phyloP scores from a whole-genome alignment of 1,140 invertebrate genomes.

The Drosophila chauvacae region DNA sequence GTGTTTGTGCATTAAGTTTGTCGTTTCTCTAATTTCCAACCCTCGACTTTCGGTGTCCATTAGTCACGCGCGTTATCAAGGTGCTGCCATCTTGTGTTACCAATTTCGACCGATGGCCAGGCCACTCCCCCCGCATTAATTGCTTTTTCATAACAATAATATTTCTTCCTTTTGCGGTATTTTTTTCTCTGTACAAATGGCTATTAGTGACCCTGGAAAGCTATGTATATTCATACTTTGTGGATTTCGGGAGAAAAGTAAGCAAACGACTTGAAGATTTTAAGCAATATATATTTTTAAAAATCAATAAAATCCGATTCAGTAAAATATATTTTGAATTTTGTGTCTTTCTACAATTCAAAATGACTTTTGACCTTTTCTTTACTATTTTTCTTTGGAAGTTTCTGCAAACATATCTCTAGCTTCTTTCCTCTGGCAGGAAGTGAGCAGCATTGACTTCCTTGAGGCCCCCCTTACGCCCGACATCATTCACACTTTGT shows the following conservation, averaged over 20 bases:
- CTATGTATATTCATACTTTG: neutral
- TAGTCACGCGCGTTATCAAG: slow-evolving; percentile 75
- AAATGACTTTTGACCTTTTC: neutral
- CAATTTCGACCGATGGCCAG: slow-evolving; percentile 61
- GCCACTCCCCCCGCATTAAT: slow-evolving; percentile 51
- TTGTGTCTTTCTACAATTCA: neutral
- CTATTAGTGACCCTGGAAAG: slow-evolving; percentile 4
- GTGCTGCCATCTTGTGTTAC: slow-evolving; percentile 69
- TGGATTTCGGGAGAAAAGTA: neutral
- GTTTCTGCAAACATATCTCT: neutral
- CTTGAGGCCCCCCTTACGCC: slow-evolving; percentile 22
- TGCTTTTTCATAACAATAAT: slow-evolving; percentile 69
- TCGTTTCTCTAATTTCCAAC: slow-evolving; percentile 60
- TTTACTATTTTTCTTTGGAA: neutral
- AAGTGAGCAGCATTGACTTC: slow-evolving; percentile 38
- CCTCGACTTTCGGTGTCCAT: slow-evolving; percentile 53
- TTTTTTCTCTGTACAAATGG: neutral
- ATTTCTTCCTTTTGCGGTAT: slow-evolving; percentile 34
- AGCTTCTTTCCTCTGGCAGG: slow-evolving; percentile 26
- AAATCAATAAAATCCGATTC: neutral
- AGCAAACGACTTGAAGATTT: too few relatives aligned
- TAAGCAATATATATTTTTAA: too few relatives aligned
- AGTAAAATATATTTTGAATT: neutral
- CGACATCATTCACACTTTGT: slow-evolving; percentile 77
- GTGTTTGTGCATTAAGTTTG: slow-evolving; percentile 69